Conservation (phyloP, 2,888 invertebrate species). For the Oegoconia quadripuncta region DNA sequence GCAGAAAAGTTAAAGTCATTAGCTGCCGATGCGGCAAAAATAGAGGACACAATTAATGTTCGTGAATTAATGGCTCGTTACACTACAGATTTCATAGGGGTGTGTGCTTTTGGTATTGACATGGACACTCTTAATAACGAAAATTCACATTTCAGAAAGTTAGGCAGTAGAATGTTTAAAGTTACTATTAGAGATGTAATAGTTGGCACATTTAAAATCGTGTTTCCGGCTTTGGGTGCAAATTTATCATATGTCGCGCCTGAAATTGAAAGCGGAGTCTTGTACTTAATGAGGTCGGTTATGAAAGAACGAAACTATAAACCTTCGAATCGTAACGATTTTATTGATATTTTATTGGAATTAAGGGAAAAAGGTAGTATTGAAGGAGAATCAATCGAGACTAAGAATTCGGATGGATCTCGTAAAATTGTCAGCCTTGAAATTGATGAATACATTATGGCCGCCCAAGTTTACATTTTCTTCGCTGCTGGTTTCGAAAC, state of each 20-base stretch:
- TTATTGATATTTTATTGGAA: conserved; percentile 47
- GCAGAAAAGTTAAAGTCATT: conserved; percentile 44
- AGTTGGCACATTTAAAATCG: background rate
- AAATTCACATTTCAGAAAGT: conserved; percentile 27
- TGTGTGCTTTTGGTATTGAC: conserved; percentile 36
- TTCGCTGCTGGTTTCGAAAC: conserved; percentile 19
- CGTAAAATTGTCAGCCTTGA: conserved; percentile 13
- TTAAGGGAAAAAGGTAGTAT: conserved; percentile 12
- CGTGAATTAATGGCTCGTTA: conserved; percentile 36
- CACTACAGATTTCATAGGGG: conserved; percentile 36
- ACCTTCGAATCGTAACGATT: conserved; percentile 37
- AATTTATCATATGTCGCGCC: background rate
- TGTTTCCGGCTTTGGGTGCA: background rate
- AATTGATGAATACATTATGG: conserved; percentile 10
- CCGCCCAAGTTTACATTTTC: conserved; percentile 11
- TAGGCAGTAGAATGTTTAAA: conserved; percentile 21
- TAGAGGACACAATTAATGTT: conserved; percentile 32
- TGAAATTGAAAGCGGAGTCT: background rate
- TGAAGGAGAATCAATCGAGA: conserved; percentile 12
- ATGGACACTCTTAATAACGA: conserved; percentile 31
- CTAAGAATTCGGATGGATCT: conserved; percentile 6
- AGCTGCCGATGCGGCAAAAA: conserved; percentile 16
- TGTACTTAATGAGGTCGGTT: background rate
- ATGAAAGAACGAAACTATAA: conserved; percentile 15
- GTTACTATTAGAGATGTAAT: conserved; percentile 12